Conservation (phyloP, 2,113 vertebrate genomes). For the Pelmatolapia mariae region DNA sequence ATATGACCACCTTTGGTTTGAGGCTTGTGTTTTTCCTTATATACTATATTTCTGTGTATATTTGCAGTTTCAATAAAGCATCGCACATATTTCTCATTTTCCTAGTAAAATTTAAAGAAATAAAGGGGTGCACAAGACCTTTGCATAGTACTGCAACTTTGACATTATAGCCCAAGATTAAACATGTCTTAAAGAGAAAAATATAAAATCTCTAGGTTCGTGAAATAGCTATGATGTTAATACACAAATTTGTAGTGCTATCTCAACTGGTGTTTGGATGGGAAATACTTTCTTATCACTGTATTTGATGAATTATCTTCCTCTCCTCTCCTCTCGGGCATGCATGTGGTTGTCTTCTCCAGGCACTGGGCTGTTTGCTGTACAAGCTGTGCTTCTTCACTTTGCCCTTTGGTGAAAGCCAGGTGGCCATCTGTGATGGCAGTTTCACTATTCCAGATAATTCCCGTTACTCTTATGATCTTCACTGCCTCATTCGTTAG, state of each 20-base stretch:
- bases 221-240: neutral
- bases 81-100: neutral
- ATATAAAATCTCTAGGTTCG: neutral
- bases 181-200: neutral
- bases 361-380: slow-evolving; percentile 96
- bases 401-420: slow-evolving; percentile 96
- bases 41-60: neutral
- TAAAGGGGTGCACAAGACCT: neutral
- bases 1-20: neutral
- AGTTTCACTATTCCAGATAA: slow-evolving; percentile 98
- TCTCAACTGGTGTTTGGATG: neutral
- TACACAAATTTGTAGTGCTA: neutral
- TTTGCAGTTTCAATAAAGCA: neutral
- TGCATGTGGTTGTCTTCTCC: slow-evolving; percentile 17
- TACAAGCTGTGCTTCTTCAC: slow-evolving; percentile 99
- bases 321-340: neutral
- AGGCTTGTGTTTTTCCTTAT: neutral
- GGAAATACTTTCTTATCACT: neutral
- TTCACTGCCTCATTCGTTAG: slow-evolving; percentile 98
- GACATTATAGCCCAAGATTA: neutral
- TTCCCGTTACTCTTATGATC: slow-evolving; percentile 93
- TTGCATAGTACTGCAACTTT: neutral
- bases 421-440: slow-evolving; percentile 98
- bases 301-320: neutral
- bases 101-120: neutral